Conservation (phyloP, 2,113 vertebrate genomes). For the Tupaia tana region DNA sequence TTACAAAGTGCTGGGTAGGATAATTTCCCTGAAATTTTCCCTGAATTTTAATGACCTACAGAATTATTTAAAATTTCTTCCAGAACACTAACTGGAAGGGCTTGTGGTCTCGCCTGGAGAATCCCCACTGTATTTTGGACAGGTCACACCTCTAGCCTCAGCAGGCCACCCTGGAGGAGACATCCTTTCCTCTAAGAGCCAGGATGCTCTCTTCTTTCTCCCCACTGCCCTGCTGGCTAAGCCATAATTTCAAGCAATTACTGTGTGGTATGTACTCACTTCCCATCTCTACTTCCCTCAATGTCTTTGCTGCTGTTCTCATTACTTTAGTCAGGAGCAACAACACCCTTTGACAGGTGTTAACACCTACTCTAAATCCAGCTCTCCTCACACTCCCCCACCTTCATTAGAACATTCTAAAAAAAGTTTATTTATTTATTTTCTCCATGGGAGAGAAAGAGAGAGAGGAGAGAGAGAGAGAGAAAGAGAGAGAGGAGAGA, state of each 20-base stretch:
- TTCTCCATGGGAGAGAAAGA: not conserved
- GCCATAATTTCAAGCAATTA: not conserved
- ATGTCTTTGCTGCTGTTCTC: not conserved
- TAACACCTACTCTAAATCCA: no score
- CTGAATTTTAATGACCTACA: slow-evolving; percentile 74
- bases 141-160: slow-evolving; percentile 47
- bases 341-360: not conserved
- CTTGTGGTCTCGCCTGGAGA: slow-evolving; percentile 63
- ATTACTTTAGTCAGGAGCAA: not conserved
- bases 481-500: no score
- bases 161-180: slow-evolving; percentile 62
- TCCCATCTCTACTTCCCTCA: not conserved
- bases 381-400: not conserved
- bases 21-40: slow-evolving; percentile 77
- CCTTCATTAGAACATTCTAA: not conserved
- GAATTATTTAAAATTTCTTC: slow-evolving; percentile 78
- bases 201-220: not conserved
- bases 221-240: no score
- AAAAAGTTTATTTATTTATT: not conserved
- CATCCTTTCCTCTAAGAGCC: not conserved
- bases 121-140: slow-evolving; percentile 59
- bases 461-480: no score
- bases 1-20: slow-evolving; percentile 76
- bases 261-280: not conserved
- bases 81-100: slow-evolving; percentile 64